Percentiles rank a stretch among this genome's conserved stretches.
Evolutionary conservation across 2,797 vertebrate genomes (phyloP).

Genomic region (Phrynocephalus forsythii): DNA sequence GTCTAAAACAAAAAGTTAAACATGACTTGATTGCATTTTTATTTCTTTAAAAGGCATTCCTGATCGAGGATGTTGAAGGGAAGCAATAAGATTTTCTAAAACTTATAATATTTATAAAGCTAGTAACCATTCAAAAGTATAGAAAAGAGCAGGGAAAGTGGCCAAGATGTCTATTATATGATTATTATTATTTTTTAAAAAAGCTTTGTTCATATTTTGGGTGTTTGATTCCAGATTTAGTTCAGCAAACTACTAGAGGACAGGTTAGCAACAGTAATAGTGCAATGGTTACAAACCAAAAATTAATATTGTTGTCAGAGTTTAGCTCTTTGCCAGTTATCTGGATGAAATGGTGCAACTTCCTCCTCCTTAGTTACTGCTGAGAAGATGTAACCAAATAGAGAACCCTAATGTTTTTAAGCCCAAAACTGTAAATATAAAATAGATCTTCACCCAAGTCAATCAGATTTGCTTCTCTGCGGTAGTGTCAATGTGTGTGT

Average conservation of each 20-base stretch:
- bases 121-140: no score
- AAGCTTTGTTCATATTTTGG: background rate
- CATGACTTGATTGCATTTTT: background rate
- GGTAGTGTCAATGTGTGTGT: background rate
- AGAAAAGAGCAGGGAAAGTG: no score
- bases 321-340: conserved; percentile 34
- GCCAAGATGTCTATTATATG: background rate
- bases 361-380: background rate
- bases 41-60: background rate
- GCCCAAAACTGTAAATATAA: background rate
- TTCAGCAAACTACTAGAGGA: background rate
- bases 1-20: background rate
- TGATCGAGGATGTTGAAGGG: background rate
- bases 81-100: background rate
- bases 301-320: background rate
- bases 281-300: no score
- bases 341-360: conserved; percentile 41
- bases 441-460: background rate
- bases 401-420: background rate
- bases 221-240: background rate
- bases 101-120: no score
- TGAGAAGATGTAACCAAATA: conserved; percentile 37
- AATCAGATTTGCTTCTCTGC: background rate
- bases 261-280: background rate
- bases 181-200: background rate